Evolutionary conservation across 1,140 invertebrate species (phyloP), one percentile per base, ranked within the genome.

Genomic region (Euura saliciscinereae): DNA sequence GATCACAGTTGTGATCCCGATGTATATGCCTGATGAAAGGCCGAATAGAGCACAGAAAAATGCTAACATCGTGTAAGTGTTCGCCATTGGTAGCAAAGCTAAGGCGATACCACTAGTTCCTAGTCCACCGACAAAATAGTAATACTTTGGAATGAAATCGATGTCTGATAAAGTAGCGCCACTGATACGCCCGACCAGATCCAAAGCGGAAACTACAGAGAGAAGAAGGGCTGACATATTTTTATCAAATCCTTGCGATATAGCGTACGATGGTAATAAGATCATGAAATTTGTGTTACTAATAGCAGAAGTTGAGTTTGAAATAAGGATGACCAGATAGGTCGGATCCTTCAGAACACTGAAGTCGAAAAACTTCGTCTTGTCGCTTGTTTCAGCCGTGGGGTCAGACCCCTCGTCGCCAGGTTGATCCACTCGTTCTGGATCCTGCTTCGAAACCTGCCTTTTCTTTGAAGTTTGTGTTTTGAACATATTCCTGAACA

Each of bases 211-310:
- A 4, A 96, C 94, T 65, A 95, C 91, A 0, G 94, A 95, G 8
- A 96, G 81, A 4, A 96, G 79, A 73, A 93, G 90, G 1, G 94
- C 93, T 0, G 92, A 90, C 43, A 90, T 82, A 2, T 90, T 88
- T 79, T 92, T 94, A 81, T 93, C 90, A 78, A 92, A 95, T 1
- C 91, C 91, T 45, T 93, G 88, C 42, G 89, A 86, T 2, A 90
- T 80, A 0, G 94, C 94, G 82, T 94, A 95, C 0, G 91, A 89
- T 2, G 94, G 94, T 10, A 95, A 83, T 6, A 95, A 80, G 59
- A 95, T 94, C 45, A 95, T 93, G 72, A 95, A 94, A 83, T 96
- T 95, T 0, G 94, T 95, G 76, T 95, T 95, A 69, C 93, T 94
- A 69, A 96, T 94, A 2, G 94, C 94, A 74, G 93, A 94, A 0